These are phyloP conservation scores for Labroides dimidiatus DNA, from an alignment of 2,797 vertebrate genomes.

Conservation along the genomic window DNA sequence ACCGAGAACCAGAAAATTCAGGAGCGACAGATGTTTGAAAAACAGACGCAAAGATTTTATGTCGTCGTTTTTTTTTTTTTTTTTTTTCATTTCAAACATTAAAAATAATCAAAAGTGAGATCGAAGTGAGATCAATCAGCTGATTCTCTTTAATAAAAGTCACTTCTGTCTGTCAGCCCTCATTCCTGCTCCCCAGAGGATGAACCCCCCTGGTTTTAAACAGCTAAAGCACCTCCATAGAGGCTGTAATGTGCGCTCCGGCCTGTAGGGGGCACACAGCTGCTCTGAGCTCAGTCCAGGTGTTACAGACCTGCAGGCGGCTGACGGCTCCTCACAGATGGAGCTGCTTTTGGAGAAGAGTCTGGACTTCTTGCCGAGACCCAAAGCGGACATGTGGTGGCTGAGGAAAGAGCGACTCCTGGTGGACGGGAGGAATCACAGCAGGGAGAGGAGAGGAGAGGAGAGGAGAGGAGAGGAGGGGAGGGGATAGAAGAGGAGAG, in stretches of 20 bases:
- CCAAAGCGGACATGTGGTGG: slow-evolving; percentile 69
- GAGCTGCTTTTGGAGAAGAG: slow-evolving; percentile 71
- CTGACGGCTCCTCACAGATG: slow-evolving; percentile 51
- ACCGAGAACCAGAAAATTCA: no score
- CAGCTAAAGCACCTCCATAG: no score
- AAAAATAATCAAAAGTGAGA: no score
- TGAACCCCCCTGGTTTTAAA: no score
- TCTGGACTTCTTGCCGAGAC: slow-evolving; percentile 66
- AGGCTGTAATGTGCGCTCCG: not conserved
- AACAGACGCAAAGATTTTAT: no score
- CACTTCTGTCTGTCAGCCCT: no score
- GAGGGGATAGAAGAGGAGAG: not conserved
- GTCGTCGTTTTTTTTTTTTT: no score
- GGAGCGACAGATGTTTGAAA: no score
- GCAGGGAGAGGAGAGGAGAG: not conserved
- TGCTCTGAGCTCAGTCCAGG: slow-evolving; percentile 6
- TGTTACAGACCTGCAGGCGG: slow-evolving; percentile 63
- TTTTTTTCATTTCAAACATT: no score
- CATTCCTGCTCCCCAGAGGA: no score
- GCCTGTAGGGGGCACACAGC: slow-evolving; percentile 12
- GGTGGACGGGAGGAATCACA: slow-evolving; percentile 6
- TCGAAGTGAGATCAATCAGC: no score
- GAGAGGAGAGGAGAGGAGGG: not conserved
- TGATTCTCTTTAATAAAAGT: no score
- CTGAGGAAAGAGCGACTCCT: slow-evolving; percentile 76